Evolutionary conservation across 2,888 invertebrate species (phyloP).

Genomic region (Cepaea hortensis): DNA sequence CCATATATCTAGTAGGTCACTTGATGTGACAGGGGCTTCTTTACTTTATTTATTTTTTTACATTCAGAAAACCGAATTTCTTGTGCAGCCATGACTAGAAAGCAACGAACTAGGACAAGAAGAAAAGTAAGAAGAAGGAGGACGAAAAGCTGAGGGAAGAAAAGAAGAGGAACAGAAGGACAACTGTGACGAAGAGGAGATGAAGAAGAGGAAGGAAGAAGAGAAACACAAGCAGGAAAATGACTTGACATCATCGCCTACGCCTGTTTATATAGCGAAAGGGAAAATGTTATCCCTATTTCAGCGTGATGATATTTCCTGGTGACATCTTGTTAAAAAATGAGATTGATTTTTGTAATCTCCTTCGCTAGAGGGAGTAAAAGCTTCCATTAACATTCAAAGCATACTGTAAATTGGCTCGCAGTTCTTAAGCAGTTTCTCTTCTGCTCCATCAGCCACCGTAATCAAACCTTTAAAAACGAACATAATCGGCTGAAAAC

Average conservation of each 20-base stretch:
- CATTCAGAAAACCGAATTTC: too few species aligned
- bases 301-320: background rate
- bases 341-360: constrained; percentile 43
- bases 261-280: background rate
- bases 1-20: too few species aligned
- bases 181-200: too few species aligned
- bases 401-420: constrained; percentile 48
- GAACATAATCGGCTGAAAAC: constrained; percentile 45
- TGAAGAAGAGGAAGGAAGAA: too few species aligned
- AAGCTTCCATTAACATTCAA: constrained; percentile 46
- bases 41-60: too few species aligned
- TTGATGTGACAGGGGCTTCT: too few species aligned
- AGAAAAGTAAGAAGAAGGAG: too few species aligned
- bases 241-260: background rate
- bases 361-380: constrained; percentile 29
- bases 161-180: too few species aligned
- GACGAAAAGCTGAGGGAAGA: too few species aligned
- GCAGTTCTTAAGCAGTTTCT: constrained; percentile 45
- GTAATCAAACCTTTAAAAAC: constrained; percentile 48
- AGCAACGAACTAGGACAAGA: too few species aligned
- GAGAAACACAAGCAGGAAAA: background rate
- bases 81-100: too few species aligned
- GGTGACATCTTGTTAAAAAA: constrained; percentile 20
- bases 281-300: constrained; percentile 4
- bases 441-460: constrained; percentile 41